Percentiles rank a stretch among this genome's conserved stretches.
Conservation (phyloP, 2,113 vertebrate genomes). For the Pseudopodoces humilis region DNA sequence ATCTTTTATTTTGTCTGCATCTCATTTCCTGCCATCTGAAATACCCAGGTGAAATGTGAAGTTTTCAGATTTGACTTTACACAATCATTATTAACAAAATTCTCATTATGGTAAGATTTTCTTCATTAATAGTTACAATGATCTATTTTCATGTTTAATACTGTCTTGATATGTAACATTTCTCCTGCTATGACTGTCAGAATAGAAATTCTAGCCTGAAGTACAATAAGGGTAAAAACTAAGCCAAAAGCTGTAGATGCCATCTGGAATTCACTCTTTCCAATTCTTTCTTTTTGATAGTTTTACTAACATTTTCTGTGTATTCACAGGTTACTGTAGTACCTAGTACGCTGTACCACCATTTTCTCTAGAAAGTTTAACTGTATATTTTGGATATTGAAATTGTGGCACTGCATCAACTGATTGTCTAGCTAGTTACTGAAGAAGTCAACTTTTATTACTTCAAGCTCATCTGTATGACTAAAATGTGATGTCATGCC, state of each 20-base stretch:
- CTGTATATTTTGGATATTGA: background rate
- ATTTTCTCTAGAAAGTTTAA: background rate
- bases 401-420: background rate
- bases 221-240: background rate
- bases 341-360: background rate
- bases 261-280: background rate
- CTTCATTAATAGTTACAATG: background rate
- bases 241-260: background rate
- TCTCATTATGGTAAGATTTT: background rate
- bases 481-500: background rate
- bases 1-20: conserved; percentile 10
- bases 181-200: background rate
- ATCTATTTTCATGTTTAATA: background rate
- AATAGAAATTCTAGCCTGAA: background rate
- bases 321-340: background rate
- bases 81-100: background rate
- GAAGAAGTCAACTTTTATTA: background rate
- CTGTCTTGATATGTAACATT: background rate
- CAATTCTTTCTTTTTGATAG: background rate
- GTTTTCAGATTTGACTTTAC: background rate
- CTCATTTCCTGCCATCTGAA: conserved; percentile 47
- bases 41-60: background rate
- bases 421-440: background rate
- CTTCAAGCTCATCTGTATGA: background rate
- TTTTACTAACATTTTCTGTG: background rate